Evolutionary conservation across 2,113 vertebrate species (phyloP).

Genomic region (Lepus americanus): DNA sequence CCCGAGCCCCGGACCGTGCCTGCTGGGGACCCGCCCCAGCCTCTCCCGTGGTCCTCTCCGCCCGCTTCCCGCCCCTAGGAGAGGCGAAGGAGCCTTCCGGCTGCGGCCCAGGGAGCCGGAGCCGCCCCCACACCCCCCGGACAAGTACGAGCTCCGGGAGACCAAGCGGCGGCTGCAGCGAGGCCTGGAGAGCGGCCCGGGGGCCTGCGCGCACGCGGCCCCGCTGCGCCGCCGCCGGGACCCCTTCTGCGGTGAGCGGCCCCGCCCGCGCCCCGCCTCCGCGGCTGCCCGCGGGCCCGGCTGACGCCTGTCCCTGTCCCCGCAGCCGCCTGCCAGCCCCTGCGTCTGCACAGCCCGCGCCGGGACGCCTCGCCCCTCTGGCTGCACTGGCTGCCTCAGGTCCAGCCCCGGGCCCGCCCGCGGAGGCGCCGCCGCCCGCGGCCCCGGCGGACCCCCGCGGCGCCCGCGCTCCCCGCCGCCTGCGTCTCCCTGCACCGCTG

Average conservation of each 20-base stretch:
- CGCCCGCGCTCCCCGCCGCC: neutral
- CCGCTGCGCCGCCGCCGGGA: neutral
- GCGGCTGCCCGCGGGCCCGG: conserved; percentile 68
- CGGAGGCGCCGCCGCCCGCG: conserved; percentile 50
- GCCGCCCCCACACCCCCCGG: conserved; percentile 66
- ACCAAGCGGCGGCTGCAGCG: conserved; percentile 90
- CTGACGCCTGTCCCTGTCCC: neutral
- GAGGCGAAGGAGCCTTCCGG: conserved; percentile 93
- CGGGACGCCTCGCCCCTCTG: conserved; percentile 16
- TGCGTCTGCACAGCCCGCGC: neutral
- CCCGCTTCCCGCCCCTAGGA: conserved; percentile 83
- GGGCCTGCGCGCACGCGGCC: conserved; percentile 55
- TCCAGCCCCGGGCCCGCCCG: neutral
- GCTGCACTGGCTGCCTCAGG: conserved; percentile 73
- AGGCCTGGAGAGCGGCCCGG: neutral
- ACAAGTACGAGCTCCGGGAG: conserved; percentile 94
- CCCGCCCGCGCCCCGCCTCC: too few species aligned
- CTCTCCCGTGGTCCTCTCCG: too few species aligned
- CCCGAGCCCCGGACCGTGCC: too few species aligned
- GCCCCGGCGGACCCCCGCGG: neutral
- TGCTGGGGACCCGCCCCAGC: neutral
- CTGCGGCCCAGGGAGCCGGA: conserved; percentile 84
- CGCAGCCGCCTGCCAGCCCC: conserved; percentile 70
- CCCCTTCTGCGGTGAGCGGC: conserved; percentile 71
- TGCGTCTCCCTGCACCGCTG: conserved; percentile 69